phyloP scores from a whole-genome alignment of 1,140 invertebrate genomes.

The Drosophila willistoni region DNA sequence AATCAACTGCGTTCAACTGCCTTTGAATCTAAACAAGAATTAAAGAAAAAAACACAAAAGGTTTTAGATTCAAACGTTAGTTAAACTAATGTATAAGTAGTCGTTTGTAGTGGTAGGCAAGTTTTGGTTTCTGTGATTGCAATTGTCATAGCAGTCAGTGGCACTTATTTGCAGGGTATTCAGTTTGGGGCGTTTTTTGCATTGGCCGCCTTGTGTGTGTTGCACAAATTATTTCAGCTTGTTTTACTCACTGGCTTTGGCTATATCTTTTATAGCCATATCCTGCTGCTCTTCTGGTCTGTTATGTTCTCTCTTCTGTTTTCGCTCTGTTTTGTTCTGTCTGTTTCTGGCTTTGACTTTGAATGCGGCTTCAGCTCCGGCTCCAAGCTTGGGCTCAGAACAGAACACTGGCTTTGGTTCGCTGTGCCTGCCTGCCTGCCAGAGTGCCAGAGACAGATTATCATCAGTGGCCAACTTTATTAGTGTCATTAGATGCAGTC shows the following conservation, averaged over 20 bases:
- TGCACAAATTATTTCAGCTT: constrained; percentile 33
- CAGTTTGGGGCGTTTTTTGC: not conserved
- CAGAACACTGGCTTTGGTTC: constrained; percentile 1
- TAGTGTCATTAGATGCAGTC: constrained; percentile 78
- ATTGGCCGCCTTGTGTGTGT: not conserved
- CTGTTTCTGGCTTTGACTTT: not conserved
- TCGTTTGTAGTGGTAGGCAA: too few species aligned
- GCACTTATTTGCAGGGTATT: not conserved
- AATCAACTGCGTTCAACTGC: too few species aligned
- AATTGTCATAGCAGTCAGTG: too few species aligned
- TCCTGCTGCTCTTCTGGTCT: constrained; percentile 52
- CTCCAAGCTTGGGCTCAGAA: not conserved
- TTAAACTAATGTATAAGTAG: too few species aligned
- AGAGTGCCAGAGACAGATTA: constrained; percentile 74
- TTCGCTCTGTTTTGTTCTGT: not conserved
- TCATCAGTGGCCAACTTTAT: constrained; percentile 78
- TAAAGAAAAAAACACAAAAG: too few species aligned
- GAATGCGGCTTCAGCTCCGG: not conserved
- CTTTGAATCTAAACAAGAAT: too few species aligned
- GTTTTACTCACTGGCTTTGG: constrained; percentile 35
- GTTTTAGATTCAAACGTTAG: too few species aligned
- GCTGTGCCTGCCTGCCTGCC: not conserved
- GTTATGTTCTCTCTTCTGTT: constrained; percentile 10
- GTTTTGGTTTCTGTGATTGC: too few species aligned
- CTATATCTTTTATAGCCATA: constrained; percentile 66